phyloP scores from a whole-genome alignment of 2,888 invertebrate genomes.

The Rutpela maculata region DNA sequence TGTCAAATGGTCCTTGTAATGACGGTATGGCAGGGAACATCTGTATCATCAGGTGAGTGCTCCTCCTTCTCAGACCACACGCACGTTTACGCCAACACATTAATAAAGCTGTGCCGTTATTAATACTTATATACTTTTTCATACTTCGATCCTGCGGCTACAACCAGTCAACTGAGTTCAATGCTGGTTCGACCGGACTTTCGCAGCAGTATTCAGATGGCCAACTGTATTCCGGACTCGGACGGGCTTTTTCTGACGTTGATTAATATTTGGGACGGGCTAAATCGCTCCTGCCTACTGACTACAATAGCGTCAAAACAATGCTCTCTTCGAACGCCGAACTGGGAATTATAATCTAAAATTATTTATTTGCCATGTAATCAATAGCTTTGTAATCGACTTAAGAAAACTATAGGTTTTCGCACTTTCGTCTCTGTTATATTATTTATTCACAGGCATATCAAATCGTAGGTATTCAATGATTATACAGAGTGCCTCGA shows the following conservation, averaged over 20 bases:
- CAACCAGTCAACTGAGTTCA: constrained; percentile 38
- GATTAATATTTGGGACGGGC: constrained; percentile 72
- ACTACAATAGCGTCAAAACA: constrained; percentile 72
- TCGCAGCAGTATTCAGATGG: constrained; percentile 43
- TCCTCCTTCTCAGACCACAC: constrained; percentile 70
- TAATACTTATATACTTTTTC: constrained; percentile 73
- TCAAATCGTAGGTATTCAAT: neutral
- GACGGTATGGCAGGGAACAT: constrained; percentile 59
- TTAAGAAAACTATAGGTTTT: constrained; percentile 9
- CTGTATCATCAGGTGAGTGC: constrained; percentile 69
- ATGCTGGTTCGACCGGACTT: neutral
- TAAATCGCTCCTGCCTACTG: constrained; percentile 69
- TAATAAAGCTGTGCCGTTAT: constrained; percentile 73
- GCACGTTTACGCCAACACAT: constrained; percentile 72
- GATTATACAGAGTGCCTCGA: neutral
- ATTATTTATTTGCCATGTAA: constrained; percentile 54
- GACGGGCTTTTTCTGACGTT: constrained; percentile 69
- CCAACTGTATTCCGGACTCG: constrained; percentile 64
- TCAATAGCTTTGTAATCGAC: constrained; percentile 41
- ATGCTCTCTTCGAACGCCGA: constrained; percentile 63
- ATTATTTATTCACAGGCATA: neutral
- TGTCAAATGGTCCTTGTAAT: constrained; percentile 62
- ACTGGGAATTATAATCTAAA: constrained; percentile 60
- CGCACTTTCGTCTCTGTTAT: constrained; percentile 12
- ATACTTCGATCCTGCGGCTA: constrained; percentile 64